Evolutionary conservation across 1,140 invertebrate genomes (phyloP), one percentile per base, ranked within the genome.

Genomic region (Nasonia longicornis): DNA sequence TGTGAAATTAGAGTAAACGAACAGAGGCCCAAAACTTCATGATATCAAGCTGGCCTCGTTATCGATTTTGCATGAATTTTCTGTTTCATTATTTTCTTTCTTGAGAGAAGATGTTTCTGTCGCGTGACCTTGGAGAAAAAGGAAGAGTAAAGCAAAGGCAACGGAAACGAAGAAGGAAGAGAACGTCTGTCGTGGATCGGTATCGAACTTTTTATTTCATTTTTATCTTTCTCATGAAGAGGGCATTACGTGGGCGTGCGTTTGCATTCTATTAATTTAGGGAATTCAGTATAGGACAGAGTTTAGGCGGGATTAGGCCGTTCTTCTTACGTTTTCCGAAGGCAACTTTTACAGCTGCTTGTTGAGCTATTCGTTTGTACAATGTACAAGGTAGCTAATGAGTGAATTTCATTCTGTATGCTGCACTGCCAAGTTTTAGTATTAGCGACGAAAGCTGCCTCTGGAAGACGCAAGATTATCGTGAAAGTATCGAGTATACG

Each of bases 171-270:
- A 82, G 75, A 79, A 81, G 79, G 70, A 80, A 52, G 63, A 76
- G 64, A 74, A 70, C 31, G 52, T 35, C 48, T 77, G 20, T 75
- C 79, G 79, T 76, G 45, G 16, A 77, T 74, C 82, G 75, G 52
- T 74, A 77, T 71, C 72, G 63, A 63, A 79, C 38, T 66, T 64
- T 75, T 52, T 31, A 81, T 29, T 69, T 66, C 20, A 58, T 38
- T 74, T 77, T 12, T 58, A 64, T 76, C 16, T 35, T 70, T 81
- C 63, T 76, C 22, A 31, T 31, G 26, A 76, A 69, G 76, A 77
- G 80, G 80, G 79, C 72, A 79, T 83, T 81, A 79, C 76, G 80
- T 64, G 73, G 71, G 77, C 76, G 70, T 75, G 77, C 79, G 83
- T 75, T 78, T 74, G n/a, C 63, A 70, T 45, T 73, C 81, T 73